phyloP scores from a whole-genome alignment of 1,140 invertebrate species.

The Panulirus ornatus region DNA sequence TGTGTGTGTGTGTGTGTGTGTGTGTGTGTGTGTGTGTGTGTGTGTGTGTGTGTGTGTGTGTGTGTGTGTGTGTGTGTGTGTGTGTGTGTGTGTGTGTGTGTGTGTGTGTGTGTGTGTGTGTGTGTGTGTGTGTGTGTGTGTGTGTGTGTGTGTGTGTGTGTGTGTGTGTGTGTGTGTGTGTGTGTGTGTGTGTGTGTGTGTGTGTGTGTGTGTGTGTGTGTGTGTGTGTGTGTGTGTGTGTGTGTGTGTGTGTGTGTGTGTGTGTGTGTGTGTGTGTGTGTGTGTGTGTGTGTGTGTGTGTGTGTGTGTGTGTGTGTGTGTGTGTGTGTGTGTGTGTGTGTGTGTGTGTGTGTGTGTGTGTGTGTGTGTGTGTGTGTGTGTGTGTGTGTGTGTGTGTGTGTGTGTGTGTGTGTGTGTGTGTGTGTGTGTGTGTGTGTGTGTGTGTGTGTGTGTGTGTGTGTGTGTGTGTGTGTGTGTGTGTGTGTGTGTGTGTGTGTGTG shows the following conservation, averaged over 20 bases:
- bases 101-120: background rate
- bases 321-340: slow-evolving; percentile 8
- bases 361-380: background rate
- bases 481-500: too few relatives aligned
- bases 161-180: slow-evolving; percentile 34
- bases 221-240: background rate
- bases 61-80: background rate
- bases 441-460: background rate
- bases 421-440: background rate
- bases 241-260: slow-evolving; percentile 9
- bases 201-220: slow-evolving; percentile 14
- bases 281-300: slow-evolving; percentile 20
- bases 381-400: background rate
- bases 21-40: background rate
- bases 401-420: slow-evolving; percentile 1
- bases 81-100: background rate
- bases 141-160: slow-evolving; percentile 21
- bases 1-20: background rate
- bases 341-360: background rate
- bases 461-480: too few relatives aligned
- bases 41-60: background rate
- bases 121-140: background rate
- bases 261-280: slow-evolving; percentile 11
- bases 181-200: slow-evolving; percentile 14
- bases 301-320: slow-evolving; percentile 8